Evolutionary conservation across 2,113 vertebrate genomes (phyloP), one percentile per base, ranked within the genome.

Genomic region (Hyperoodon ampullatus): DNA sequence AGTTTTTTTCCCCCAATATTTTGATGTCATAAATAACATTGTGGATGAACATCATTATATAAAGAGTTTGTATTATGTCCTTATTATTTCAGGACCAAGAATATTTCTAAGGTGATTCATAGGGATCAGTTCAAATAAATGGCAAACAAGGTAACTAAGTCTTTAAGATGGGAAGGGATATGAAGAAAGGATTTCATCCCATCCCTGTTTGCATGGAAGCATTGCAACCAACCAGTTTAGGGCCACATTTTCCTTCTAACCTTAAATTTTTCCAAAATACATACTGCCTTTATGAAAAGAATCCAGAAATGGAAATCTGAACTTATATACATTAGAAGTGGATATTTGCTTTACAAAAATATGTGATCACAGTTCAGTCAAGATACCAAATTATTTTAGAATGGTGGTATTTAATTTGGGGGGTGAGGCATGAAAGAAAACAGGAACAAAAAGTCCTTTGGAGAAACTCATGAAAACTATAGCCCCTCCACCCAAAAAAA

Each of bases 281-380:
- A 9, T 39, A 70, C 61, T 26, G 30, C 24, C 80, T 90, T 77
- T 78, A 78, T 42, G 71, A 85, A 95, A 95, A 90, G 90, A 68
- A 19, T 50, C 71, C n/a, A 26, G 71, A 53, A 71, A 42, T 71
- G 65, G 44, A 95, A 55, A 92, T 87, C 6, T 92, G 65, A 92
- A 80, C 28, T 80, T 87, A 71, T 68, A 33, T 66, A n/a, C 88
- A 63, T 86, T 86, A n/a, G 26, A 92, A 47, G 8, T 81, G 28
- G 65, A 26, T 71, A 80, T 71, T 85, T 63, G 68, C 26, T 86
- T 91, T 80, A 86, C 28, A 91, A 44, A 86, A n/a, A 63, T 58
- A 21, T 28, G 44, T 77, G 68, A 50, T 71, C 10, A 53, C n/a
- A 19, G 70, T 85, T 75, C 26, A 93, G 13, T 66, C 61, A 86